Evolutionary conservation across 2,888 invertebrate genomes (phyloP).

Genomic region (Nemotelus nigrinus): DNA sequence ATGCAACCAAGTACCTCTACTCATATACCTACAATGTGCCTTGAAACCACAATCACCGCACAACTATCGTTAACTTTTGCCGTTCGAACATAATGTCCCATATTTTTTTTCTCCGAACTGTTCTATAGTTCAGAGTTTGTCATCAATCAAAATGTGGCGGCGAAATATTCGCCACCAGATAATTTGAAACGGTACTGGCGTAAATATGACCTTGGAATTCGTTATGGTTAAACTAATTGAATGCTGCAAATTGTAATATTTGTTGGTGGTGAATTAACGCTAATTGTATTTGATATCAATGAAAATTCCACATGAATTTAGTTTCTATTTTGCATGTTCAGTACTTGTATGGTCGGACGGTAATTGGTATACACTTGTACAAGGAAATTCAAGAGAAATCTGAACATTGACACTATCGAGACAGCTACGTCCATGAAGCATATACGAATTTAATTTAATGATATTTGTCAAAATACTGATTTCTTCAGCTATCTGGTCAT

Average conservation of each 20-base stretch:
- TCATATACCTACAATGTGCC: not conserved
- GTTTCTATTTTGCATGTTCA: too few relatives aligned
- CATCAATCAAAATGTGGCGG: conserved; percentile 15
- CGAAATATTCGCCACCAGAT: not conserved
- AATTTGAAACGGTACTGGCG: not conserved
- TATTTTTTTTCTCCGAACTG: not conserved
- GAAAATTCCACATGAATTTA: too few relatives aligned
- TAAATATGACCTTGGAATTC: conserved; percentile 11
- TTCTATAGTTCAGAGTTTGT: not conserved
- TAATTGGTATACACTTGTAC: too few relatives aligned
- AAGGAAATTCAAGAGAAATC: too few relatives aligned
- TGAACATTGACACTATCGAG: too few relatives aligned
- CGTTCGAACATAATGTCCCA: not conserved
- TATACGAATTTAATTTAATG: too few relatives aligned
- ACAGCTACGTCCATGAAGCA: too few relatives aligned
- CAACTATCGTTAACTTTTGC: not conserved
- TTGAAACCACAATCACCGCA: not conserved
- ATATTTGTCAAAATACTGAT: too few relatives aligned
- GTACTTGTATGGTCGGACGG: too few relatives aligned
- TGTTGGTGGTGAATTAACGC: not conserved
- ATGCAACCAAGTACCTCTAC: not conserved
- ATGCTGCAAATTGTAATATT: conserved; percentile 8
- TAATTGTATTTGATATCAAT: not conserved
- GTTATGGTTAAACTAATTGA: not conserved
- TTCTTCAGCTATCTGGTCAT: too few relatives aligned